Percentiles rank a stretch among this genome's conserved stretches.
These are phyloP conservation scores for Troglohyphantes excavatus DNA, from an alignment of 2,888 invertebrate species.

Conservation along the genomic window DNA sequence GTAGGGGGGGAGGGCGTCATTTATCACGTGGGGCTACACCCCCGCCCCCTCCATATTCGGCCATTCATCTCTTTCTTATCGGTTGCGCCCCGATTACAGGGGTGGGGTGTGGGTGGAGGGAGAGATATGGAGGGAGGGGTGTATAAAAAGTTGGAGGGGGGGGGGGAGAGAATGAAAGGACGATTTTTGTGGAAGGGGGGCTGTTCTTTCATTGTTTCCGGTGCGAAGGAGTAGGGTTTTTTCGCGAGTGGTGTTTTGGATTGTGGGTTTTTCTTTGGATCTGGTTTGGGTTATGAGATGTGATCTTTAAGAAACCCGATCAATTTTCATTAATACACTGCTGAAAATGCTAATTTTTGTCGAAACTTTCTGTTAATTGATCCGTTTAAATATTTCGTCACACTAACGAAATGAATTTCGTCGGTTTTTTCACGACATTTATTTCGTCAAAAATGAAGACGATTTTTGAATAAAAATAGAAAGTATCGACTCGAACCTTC, in stretches of 20 bases:
- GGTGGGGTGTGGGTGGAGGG: slow-evolving; percentile 16
- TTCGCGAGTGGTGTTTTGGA: background rate
- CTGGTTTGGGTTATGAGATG: background rate
- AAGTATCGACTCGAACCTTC: too few relatives aligned
- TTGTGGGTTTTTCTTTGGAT: background rate
- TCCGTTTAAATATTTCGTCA: too few relatives aligned
- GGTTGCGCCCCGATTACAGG: slow-evolving; percentile 71
- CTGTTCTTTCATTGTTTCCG: slow-evolving; percentile 74
- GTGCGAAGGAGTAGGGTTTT: background rate
- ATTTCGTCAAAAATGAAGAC: too few relatives aligned
- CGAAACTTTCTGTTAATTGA: too few relatives aligned
- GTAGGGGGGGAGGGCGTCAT: slow-evolving; percentile 33
- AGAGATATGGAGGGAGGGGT: background rate
- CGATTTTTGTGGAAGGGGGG: slow-evolving; percentile 62
- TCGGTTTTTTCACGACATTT: too few relatives aligned
- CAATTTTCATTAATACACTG: too few relatives aligned
- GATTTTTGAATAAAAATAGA: too few relatives aligned
- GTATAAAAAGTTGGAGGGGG: background rate
- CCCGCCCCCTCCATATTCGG: slow-evolving; percentile 63
- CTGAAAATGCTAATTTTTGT: too few relatives aligned
- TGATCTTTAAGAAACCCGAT: background rate
- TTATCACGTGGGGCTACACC: slow-evolving; percentile 5
- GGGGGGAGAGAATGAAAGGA: slow-evolving; percentile 2
- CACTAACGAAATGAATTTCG: too few relatives aligned
- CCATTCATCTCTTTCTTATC: slow-evolving; percentile 76